Conservation (phyloP, 2,113 vertebrate genomes). For the Phalacrocorax aristotelis region DNA sequence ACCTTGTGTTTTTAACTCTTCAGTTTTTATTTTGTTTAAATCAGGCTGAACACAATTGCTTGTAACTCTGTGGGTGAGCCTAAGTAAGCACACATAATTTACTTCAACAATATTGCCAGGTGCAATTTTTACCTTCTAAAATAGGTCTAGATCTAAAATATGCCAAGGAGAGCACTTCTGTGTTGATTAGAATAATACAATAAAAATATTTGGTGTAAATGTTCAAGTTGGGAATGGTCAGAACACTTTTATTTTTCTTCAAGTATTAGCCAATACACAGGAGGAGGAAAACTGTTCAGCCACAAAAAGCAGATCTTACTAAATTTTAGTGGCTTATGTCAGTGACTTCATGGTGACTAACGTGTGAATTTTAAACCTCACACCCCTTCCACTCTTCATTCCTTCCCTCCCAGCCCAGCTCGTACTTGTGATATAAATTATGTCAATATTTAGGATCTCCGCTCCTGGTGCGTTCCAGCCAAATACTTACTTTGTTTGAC, state of each 20-base stretch:
- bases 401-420: not conserved
- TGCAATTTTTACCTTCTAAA: not conserved
- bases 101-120: not conserved
- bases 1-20: constrained; percentile 72
- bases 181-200: not conserved
- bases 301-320: not conserved
- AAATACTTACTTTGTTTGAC: not conserved
- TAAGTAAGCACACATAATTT: constrained; percentile 58
- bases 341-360: not conserved
- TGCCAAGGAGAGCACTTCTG: not conserved
- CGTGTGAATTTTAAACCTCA: not conserved
- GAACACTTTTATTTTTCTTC: not conserved
- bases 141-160: not conserved
- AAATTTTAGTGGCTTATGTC: not conserved
- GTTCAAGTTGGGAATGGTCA: not conserved
- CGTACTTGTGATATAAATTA: not conserved
- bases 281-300: not conserved
- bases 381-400: not conserved
- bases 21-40: constrained; percentile 47
- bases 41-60: constrained; percentile 3
- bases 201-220: not conserved
- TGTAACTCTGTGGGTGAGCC: constrained; percentile 20
- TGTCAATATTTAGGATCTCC: not conserved
- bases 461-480: constrained; percentile 34
- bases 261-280: not conserved